Evolutionary conservation across 2,888 invertebrate genomes (phyloP).

Genomic region (Campoplex nolae): DNA sequence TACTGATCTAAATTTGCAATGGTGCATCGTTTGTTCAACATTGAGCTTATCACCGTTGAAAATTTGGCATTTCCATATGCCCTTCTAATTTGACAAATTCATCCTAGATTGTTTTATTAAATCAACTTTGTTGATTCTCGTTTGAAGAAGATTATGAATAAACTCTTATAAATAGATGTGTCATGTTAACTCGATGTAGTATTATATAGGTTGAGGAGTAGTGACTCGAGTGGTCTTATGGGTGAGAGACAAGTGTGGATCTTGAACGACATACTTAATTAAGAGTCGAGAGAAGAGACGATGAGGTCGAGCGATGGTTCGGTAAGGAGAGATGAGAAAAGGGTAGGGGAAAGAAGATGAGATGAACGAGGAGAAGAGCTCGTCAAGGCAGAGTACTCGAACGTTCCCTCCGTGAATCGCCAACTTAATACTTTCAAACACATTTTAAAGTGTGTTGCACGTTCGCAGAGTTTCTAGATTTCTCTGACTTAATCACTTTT

Average conservation of each 20-base stretch:
- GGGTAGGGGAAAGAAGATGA: conserved; percentile 29
- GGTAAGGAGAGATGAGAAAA: neutral
- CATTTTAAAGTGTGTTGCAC: conserved; percentile 63
- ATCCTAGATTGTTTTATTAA: neutral
- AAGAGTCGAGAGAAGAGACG: conserved; percentile 51
- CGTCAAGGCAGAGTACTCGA: conserved; percentile 67
- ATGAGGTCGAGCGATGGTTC: conserved; percentile 28
- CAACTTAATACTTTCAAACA: conserved; percentile 73
- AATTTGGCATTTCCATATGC: neutral
- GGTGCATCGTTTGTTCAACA: too few relatives aligned
- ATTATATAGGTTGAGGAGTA: conserved; percentile 27
- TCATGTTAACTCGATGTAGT: neutral
- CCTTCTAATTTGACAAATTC: neutral
- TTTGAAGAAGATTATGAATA: neutral
- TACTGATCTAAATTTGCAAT: neutral
- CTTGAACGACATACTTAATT: conserved; percentile 63
- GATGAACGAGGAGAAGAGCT: conserved; percentile 41
- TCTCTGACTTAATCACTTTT: neutral
- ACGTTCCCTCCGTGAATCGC: conserved; percentile 71
- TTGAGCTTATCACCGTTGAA: too few relatives aligned
- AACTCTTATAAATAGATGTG: neutral
- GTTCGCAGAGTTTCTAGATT: conserved; percentile 65
- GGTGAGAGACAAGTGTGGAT: conserved; percentile 57
- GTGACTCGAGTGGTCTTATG: conserved; percentile 47
- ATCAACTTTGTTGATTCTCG: conserved; percentile 27